Evolutionary conservation across 2,113 vertebrate species (phyloP), one percentile per base, ranked within the genome.

Genomic region (Elgaria multicarinata): DNA sequence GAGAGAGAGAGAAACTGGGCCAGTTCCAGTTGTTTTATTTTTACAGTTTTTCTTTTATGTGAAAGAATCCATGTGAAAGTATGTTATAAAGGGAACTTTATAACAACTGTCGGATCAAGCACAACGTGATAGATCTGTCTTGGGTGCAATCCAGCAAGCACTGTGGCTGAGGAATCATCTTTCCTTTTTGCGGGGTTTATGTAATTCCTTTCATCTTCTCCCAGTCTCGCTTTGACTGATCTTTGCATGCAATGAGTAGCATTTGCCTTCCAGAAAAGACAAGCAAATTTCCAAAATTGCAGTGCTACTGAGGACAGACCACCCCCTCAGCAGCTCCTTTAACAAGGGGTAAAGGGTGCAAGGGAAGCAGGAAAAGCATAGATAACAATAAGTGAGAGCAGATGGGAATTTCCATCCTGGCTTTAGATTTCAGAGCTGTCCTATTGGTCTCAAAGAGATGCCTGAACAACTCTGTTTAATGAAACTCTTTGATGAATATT

Each of bases 391-490:
- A 69, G 6, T 16, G 46, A 33, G 26, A 55, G 16, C 42, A 31
- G 55, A 42, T 91, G 90, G 94, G 91, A 92, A 93, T 94, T 95
- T 96, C 94, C 88, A 92, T 71, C 36, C 77, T 82, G 80, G 13
- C 6, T 39, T 86, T 82, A n/a, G 44, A 85, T 55, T 71, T 89
- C n/a, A 42, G 75, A 72, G 66, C 26, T 81, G 46, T 55, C 31
- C 18, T 22, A 8, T 75, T 85, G 50, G 3, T 77, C 26, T 31
- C 24, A 20, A 36, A 72, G 20, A 81, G 42, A 26, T 28, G 28
- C 71, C 12, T 33, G 42, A 31, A 33, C 26, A 80, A 55, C 28
- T 67, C 69, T 39, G 22, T 55, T 39, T 39, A 87, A 87, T 66
- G 33, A 79, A 79, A 53, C 22, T 79, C 46, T 26, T 28, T 10